These are phyloP conservation scores for Hemiscyllium ocellatum DNA, from an alignment of 2,113 vertebrate genomes.

Conservation along the genomic window DNA sequence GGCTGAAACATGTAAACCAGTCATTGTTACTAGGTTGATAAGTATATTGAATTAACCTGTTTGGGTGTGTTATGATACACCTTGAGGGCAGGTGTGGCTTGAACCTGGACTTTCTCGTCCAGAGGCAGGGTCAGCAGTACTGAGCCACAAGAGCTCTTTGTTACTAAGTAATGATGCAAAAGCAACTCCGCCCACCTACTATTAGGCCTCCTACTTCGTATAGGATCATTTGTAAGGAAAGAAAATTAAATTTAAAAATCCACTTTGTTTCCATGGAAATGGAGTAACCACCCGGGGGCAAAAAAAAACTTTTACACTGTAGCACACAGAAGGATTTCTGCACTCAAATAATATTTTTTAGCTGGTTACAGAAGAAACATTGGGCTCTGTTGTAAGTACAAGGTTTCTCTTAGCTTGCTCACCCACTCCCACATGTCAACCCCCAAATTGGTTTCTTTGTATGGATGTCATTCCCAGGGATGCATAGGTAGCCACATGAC, in stretches of 20 bases:
- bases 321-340: background rate
- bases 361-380: background rate
- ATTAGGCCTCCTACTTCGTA: background rate
- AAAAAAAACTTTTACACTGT: background rate
- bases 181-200: background rate
- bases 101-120: too few relatives aligned
- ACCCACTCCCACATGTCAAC: background rate
- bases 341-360: background rate
- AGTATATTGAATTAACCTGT: too few relatives aligned
- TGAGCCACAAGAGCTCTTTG: background rate
- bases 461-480: background rate
- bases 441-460: background rate
- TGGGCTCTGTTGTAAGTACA: background rate
- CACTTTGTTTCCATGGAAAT: background rate
- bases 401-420: background rate
- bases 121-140: too few relatives aligned
- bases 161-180: background rate
- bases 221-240: background rate
- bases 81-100: too few relatives aligned
- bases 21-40: too few relatives aligned
- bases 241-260: background rate
- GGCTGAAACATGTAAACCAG: background rate
- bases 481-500: background rate
- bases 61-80: too few relatives aligned
- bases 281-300: background rate